phyloP scores from a whole-genome alignment of 2,797 vertebrate species.

The Prunella strophiata region DNA sequence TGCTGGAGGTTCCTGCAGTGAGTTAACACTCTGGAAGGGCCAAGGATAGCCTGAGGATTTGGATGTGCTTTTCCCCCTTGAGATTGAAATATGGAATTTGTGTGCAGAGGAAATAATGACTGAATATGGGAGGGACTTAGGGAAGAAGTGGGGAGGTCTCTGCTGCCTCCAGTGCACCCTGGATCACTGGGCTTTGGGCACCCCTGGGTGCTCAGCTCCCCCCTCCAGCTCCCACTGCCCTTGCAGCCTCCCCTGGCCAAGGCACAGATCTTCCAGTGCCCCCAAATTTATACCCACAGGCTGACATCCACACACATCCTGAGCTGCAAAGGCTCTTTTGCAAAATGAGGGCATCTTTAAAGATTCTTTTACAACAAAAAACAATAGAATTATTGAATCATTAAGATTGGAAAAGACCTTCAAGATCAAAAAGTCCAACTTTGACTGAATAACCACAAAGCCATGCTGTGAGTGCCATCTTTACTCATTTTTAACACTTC shows the following conservation, averaged over 20 bases:
- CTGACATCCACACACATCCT: neutral
- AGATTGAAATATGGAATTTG: neutral
- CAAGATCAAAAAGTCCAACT: neutral
- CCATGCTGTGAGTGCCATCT: fast-evolving
- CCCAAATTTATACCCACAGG: neutral
- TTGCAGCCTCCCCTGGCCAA: fast-evolving
- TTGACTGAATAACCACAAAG: neutral
- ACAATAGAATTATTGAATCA: neutral
- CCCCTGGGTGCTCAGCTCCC: neutral
- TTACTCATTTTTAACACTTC: neutral
- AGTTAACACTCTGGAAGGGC: neutral
- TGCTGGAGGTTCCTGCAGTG: neutral
- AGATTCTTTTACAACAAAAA: neutral
- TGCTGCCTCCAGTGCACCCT: neutral
- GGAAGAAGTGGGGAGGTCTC: neutral
- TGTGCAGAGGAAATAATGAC: neutral
- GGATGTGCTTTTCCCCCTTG: neutral
- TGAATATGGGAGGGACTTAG: neutral
- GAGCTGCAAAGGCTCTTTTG: neutral
- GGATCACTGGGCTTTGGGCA: neutral
- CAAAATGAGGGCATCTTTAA: neutral
- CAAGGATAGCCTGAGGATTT: neutral
- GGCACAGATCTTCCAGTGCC: neutral
- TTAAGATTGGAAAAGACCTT: neutral
- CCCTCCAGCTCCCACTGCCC: neutral